Evolutionary conservation across 2,888 invertebrate genomes (phyloP), one percentile per base, ranked within the genome.

Genomic region (Zaprionus bogoriensis): DNA sequence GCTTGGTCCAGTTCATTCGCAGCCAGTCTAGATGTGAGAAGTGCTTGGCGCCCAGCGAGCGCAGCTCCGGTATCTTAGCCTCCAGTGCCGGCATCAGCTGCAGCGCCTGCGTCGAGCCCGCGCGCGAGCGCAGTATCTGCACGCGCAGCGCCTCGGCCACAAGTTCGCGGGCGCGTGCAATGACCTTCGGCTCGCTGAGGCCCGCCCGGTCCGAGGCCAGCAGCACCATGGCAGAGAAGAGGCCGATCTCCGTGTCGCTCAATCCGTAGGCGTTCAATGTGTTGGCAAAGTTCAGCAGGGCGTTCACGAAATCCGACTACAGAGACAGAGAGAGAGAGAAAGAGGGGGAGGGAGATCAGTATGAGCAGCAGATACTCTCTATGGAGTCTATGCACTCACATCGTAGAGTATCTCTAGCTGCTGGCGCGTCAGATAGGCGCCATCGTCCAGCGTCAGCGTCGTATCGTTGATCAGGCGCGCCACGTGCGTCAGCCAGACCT

Each of bases 401-500:
- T 97, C 97, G 90, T 97, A 98, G 92, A 97, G 94, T 72, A 94
- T 92, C 87, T 96, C 96, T 86, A 99, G 92, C 89, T 99, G 98
- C 75, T 95, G 94, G 82, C 94, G 93, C 32, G 95, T 95, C 84
- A 99, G 93, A 77, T 94, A 94, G 45, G 95, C 95, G 36, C 98
- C 98, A 90, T 99, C 98, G 75, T 96, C 96, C 89, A 98, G 97
- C 63, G 97, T 95, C 90, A 99, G 92, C 74, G 94, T 94, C 48
- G 94, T 92, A 62, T 94, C 93, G 32, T 94, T 94, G 38, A 96
- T 95, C 91, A 97, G 93, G 71, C 95, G 94, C 7, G 97, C 94
- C 69, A 96, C 95, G 87, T 98, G 95, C 45, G 96, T 95, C 74
- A 98, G 93, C 98, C 98, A 99, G 68, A 98, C 95, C 92, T 99